phyloP scores from a whole-genome alignment of 2,888 invertebrate genomes.

The Ethmia dodecea region DNA sequence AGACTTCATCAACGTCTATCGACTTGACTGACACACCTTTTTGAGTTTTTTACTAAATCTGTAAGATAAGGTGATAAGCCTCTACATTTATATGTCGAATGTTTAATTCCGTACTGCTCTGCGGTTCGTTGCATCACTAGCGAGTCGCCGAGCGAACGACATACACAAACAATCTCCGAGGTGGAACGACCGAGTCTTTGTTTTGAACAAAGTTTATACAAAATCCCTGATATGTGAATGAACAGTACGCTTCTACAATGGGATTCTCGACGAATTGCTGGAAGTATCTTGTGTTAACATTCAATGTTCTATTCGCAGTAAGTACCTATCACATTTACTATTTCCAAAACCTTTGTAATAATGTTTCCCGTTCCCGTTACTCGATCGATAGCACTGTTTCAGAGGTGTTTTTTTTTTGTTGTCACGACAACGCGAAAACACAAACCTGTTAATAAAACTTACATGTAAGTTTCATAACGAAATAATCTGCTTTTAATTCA shows the following conservation, averaged over 20 bases:
- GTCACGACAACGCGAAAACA: slow-evolving; percentile 50
- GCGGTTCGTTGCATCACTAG: slow-evolving; percentile 45
- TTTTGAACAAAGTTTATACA: slow-evolving; percentile 57
- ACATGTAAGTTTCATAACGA: too few species aligned
- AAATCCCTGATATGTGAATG: slow-evolving; percentile 64
- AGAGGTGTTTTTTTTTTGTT: slow-evolving; percentile 44
- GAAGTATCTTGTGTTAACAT: slow-evolving; percentile 70
- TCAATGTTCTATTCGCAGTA: slow-evolving; percentile 68
- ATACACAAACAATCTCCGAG: slow-evolving; percentile 59
- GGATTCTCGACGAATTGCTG: slow-evolving; percentile 68
- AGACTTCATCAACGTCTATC: slow-evolving; percentile 16
- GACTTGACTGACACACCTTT: slow-evolving; percentile 6
- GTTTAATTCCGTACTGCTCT: slow-evolving; percentile 56
- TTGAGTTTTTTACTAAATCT: slow-evolving; percentile 4
- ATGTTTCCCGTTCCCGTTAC: slow-evolving; percentile 24
- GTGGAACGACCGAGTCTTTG: slow-evolving; percentile 63
- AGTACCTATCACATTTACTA: slow-evolving; percentile 34
- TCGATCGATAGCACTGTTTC: slow-evolving; percentile 5
- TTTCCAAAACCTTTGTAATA: slow-evolving; percentile 18
- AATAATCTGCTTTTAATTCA: too few species aligned
- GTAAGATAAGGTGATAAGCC: slow-evolving; percentile 28
- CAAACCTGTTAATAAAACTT: too few species aligned
- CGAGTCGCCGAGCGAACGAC: slow-evolving; percentile 27
- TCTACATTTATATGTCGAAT: slow-evolving; percentile 46
- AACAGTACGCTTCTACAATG: slow-evolving; percentile 39